A percentile compares a stretch with the other conserved stretches of the same genome.
Evolutionary conservation across 2,888 invertebrate species (phyloP).

Genomic region (Deilephila porcellus): DNA sequence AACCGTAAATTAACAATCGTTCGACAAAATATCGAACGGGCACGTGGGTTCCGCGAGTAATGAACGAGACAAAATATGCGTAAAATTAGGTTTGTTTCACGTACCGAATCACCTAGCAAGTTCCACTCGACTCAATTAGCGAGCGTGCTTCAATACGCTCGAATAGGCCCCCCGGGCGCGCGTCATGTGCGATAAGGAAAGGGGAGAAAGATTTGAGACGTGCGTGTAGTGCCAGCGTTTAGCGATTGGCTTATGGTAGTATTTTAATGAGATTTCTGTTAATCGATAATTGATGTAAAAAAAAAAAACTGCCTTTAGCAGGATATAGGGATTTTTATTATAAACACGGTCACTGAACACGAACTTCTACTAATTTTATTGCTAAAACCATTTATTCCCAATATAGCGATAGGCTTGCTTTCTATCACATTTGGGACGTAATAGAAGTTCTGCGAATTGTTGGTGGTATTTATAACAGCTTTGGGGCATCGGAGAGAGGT

Average conservation of each 20-base stretch:
- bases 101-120: slow-evolving; percentile 50
- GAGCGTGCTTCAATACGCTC: slow-evolving; percentile 54
- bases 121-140: slow-evolving; percentile 62
- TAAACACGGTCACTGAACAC: no score
- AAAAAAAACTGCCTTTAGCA: no score
- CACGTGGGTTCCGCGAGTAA: slow-evolving; percentile 32
- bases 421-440: no score
- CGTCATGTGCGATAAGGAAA: slow-evolving; percentile 41
- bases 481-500: no score
- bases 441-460: no score
- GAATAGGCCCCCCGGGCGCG: slow-evolving; percentile 51
- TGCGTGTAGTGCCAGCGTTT: slow-evolving; percentile 35
- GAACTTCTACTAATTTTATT: no score
- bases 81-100: slow-evolving; percentile 59
- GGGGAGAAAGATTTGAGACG: slow-evolving; percentile 37
- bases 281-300: not conserved
- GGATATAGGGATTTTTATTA: no score
- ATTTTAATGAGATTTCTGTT: no score
- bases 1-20: not conserved
- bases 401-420: no score
- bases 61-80: slow-evolving; percentile 52
- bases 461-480: no score
- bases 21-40: slow-evolving; percentile 19
- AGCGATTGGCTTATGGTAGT: slow-evolving; percentile 26
- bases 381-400: no score